Conservation (phyloP, 2,797 vertebrate species). For the Benthosema pterotum region DNA sequence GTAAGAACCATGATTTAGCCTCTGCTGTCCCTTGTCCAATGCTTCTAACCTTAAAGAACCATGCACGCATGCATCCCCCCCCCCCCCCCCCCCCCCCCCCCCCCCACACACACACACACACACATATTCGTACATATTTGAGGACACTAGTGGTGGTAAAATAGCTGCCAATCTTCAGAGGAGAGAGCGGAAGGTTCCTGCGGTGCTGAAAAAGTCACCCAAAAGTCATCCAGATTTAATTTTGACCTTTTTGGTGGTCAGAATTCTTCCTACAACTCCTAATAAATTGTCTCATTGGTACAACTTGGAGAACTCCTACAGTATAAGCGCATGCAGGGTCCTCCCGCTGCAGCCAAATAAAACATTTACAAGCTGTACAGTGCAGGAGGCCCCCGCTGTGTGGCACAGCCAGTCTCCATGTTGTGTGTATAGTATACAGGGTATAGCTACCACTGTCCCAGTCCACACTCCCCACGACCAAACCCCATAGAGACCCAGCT, state of each 20-base stretch:
- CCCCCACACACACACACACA: too few relatives aligned
- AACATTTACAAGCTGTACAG: constrained; percentile 25
- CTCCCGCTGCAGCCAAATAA: constrained; percentile 32
- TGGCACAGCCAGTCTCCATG: constrained; percentile 10
- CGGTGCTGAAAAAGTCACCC: constrained; percentile 27
- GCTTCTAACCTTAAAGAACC: constrained; percentile 27
- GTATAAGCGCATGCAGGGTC: not conserved
- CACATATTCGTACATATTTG: too few relatives aligned
- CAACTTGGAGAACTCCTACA: too few relatives aligned
- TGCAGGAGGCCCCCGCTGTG: constrained; percentile 29
- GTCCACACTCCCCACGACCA: constrained; percentile 36
- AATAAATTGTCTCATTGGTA: too few relatives aligned
- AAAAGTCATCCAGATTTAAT: not conserved
- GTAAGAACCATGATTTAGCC: constrained; percentile 44
- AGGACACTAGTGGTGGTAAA: constrained; percentile 23
- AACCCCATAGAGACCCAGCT: constrained; percentile 37
- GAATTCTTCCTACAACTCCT: too few relatives aligned
- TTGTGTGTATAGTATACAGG: constrained; percentile 3
- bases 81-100: too few relatives aligned
- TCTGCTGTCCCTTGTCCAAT: constrained; percentile 37
- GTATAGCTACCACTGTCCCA: constrained; percentile 26
- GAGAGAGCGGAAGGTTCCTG: constrained; percentile 27
- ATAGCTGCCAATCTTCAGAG: constrained; percentile 34
- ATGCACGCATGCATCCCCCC: too few relatives aligned
- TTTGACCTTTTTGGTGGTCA: too few relatives aligned